Evolutionary conservation across 2,888 invertebrate genomes (phyloP).

Genomic region (Thera obeliscata): DNA sequence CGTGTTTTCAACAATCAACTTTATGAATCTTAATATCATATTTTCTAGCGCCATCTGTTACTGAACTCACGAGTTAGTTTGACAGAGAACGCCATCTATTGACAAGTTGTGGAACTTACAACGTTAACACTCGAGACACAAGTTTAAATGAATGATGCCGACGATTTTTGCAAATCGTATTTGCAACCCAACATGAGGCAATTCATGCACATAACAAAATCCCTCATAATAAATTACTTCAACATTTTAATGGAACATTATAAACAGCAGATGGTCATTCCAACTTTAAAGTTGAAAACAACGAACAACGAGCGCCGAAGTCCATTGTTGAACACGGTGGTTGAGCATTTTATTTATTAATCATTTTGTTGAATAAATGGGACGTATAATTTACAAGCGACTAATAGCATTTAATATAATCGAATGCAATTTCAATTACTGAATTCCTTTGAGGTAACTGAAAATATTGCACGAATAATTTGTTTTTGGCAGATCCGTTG

Average conservation of each 20-base stretch:
- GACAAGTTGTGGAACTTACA: too few species aligned
- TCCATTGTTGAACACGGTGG: constrained; percentile 30
- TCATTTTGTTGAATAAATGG: constrained; percentile 6
- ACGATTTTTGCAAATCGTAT: constrained; percentile 11
- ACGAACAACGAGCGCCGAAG: constrained; percentile 17
- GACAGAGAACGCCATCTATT: too few species aligned
- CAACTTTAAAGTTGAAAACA: constrained; percentile 35
- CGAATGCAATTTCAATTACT: constrained; percentile 18
- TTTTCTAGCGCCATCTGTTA: too few species aligned
- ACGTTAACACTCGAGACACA: too few species aligned
- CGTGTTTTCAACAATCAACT: too few species aligned
- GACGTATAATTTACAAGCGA: constrained; percentile 5
- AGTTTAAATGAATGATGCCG: constrained; percentile 45
- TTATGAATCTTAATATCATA: too few species aligned
- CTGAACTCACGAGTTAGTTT: too few species aligned
- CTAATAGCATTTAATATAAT: constrained; percentile 9
- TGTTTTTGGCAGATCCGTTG: constrained; percentile 9
- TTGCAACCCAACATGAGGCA: not conserved
- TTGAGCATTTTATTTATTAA: constrained; percentile 31
- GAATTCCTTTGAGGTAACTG: constrained; percentile 17
- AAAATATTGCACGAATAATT: not conserved
- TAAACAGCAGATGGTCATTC: constrained; percentile 38
- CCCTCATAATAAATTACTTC: constrained; percentile 34
- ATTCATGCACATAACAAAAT: constrained; percentile 29
- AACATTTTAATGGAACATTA: constrained; percentile 34